Base-by-base conservation (phyloP, 2,888 invertebrate genomes). In the Acleris laterana region DNA sequence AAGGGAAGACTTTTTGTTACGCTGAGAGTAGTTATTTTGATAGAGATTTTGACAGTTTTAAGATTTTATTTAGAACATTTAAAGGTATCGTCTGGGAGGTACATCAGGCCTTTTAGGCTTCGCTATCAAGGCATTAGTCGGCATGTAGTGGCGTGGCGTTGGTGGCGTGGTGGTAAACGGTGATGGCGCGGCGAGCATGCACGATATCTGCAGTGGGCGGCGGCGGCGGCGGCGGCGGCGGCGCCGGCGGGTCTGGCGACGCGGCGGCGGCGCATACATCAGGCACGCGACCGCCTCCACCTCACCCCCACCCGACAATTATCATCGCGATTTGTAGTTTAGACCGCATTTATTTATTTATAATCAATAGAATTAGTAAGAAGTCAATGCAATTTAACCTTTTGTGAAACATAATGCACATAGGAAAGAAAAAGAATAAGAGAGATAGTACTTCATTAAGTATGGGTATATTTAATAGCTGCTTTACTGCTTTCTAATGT, bases 161-260 rank as follows among this genome's bases (percentile, higher is more conserved):
- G 63, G 63, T 61, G 55, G 81, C 82, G 79, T 81, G 81, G 78
- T 77, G 70, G 75, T 80, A 80, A 83, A 79, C 72, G 79, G 79
- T 77, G 71, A 72, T 80, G 77, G 79, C 80, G 81, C 76, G 80
- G 78, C 76, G 77, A 76, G 79, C 83, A 76, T 89, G 89, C 90
- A 90, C 89, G 90, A 87, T 90, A 90, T 90, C 92, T 91, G 91
- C 92, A 92, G 87, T 86, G 87, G 84, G 82, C 82, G 83, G 84
- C 83, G 90, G 83, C 88, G 83, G 77, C 82, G 80, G 67, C 32
- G 32, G n/a, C n/a, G 22, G 32, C 32, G 32, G 32, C 77, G 90
- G 90, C 90, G 91, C 89, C 91, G 91, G 79, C 90, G 87, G 86
- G 91, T 89, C 90, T 89, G 89, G 84, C 87, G 88, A 80, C 89